Conservation (phyloP, 2,113 vertebrate species). For the Brachypteracias leptosomus region DNA sequence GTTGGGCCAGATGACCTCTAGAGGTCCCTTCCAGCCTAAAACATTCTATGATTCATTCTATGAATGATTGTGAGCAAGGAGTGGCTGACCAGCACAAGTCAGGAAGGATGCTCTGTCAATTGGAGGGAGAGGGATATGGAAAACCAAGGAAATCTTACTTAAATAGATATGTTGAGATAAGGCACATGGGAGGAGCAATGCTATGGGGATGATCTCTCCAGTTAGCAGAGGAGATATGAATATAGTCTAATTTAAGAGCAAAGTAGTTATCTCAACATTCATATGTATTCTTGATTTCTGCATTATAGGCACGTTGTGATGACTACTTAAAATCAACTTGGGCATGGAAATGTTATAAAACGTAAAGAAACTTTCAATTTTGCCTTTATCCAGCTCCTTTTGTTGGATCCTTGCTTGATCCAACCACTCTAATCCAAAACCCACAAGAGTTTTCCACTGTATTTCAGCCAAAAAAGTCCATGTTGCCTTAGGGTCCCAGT, state of each 20-base stretch:
- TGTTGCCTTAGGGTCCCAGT: not conserved
- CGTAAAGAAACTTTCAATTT: not conserved
- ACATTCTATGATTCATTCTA: too few relatives aligned
- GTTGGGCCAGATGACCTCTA: too few relatives aligned
- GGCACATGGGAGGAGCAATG: not conserved
- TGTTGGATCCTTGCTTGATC: not conserved
- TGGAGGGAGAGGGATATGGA: not conserved
- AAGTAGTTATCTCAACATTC: not conserved
- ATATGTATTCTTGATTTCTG: not conserved
- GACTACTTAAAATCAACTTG: not conserved
- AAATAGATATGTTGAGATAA: not conserved
- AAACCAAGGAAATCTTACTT: not conserved
- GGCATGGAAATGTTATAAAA: not conserved
- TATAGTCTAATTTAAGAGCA: not conserved
- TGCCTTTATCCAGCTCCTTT: not conserved
- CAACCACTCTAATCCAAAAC: not conserved
- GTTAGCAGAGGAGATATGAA: not conserved
- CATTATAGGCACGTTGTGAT: not conserved
- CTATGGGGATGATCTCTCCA: not conserved
- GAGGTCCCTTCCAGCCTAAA: too few relatives aligned
- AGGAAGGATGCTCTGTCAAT: not conserved
- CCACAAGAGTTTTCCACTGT: slow-evolving; percentile 17
- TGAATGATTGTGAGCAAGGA: not conserved
- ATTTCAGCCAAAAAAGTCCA: not conserved
- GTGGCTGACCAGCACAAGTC: not conserved